A percentile compares a stretch with the other conserved stretches of the same genome.
Evolutionary conservation across 1,140 invertebrate species (phyloP).

Genomic region (Aricia agestis): DNA sequence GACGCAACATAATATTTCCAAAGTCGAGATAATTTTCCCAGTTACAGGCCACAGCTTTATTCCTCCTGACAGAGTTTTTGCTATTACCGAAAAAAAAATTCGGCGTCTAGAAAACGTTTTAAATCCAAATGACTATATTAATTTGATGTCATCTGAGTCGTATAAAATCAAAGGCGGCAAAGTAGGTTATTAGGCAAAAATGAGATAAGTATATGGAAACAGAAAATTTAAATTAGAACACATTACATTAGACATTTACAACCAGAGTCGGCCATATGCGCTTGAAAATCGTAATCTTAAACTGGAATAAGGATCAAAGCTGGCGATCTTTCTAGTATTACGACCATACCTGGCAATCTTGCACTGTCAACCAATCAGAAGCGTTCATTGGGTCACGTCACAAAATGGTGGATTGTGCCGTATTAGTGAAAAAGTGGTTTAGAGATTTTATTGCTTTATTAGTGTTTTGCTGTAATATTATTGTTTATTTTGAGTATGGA

Average conservation of each 20-base stretch:
- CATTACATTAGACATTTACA: neutral
- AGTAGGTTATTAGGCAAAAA: neutral
- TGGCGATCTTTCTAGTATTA: no score
- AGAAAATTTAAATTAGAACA: neutral
- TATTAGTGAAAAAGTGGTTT: neutral
- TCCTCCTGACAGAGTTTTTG: constrained; percentile 6
- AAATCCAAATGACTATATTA: no score
- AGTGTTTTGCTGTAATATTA: neutral
- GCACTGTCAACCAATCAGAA: no score
- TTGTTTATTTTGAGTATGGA: neutral
- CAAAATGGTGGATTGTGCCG: neutral
- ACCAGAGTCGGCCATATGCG: neutral
- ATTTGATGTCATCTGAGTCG: neutral
- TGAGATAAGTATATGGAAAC: constrained; percentile 12
- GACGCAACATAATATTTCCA: neutral
- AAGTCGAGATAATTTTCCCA: constrained; percentile 13
- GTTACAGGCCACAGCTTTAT: constrained; percentile 17
- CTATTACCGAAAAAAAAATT: constrained; percentile 12
- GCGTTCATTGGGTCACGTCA: neutral
- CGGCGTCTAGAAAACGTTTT: no score
- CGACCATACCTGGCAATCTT: no score
- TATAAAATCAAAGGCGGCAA: constrained; percentile 12
- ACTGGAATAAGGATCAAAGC: neutral
- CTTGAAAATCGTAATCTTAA: neutral
- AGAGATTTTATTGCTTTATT: neutral